These are phyloP conservation scores for Glaucopsyche alexis DNA, from an alignment of 2,888 invertebrate species.

Conservation along the genomic window DNA sequence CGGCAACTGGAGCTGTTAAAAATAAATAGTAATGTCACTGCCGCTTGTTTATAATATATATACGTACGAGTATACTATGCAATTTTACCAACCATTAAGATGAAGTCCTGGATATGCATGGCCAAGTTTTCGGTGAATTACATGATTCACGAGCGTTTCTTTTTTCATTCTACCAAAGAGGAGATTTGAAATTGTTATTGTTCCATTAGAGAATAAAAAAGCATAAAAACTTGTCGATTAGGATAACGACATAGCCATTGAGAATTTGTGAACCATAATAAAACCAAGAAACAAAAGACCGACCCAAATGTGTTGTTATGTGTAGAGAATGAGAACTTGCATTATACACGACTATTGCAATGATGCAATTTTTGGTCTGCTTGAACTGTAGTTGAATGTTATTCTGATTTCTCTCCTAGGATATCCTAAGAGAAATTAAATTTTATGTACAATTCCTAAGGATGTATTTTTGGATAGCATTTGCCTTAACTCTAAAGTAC, in stretches of 20 bases:
- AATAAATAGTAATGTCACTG: constrained; percentile 24
- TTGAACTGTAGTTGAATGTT: no score
- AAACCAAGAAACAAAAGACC: not conserved
- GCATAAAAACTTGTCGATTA: not conserved
- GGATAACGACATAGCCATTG: not conserved
- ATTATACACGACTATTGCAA: not conserved
- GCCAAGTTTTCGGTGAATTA: no score
- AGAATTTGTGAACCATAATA: not conserved
- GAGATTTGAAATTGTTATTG: not conserved
- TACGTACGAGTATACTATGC: constrained; percentile 1
- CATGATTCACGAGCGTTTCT: no score
- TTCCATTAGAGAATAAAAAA: not conserved
- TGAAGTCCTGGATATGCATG: no score
- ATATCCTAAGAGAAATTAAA: no score
- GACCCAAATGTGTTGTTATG: not conserved
- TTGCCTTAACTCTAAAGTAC: no score
- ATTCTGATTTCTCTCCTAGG: no score
- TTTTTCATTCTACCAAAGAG: no score
- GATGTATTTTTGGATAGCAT: no score
- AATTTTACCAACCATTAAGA: not conserved
- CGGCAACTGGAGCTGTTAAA: constrained; percentile 12
- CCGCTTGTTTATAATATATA: not conserved
- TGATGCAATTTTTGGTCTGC: not conserved
- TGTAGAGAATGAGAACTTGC: no score
- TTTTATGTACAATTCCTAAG: no score